Percentiles rank a stretch among this genome's conserved stretches.
Evolutionary conservation across 1,140 invertebrate species (phyloP).

Genomic region (Panagrolaimus sp.): DNA sequence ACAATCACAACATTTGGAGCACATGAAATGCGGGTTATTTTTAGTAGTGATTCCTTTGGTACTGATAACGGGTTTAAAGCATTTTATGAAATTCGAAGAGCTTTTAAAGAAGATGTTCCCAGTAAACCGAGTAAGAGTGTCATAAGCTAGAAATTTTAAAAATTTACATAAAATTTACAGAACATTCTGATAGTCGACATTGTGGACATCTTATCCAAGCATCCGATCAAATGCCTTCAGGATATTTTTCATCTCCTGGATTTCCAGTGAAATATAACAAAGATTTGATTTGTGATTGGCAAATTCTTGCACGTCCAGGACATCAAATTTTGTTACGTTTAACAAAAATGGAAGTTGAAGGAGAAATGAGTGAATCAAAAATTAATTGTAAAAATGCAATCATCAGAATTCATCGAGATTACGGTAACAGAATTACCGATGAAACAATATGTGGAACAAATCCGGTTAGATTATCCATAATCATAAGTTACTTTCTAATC

Average conservation of each 20-base stretch:
- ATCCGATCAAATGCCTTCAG: conserved; percentile 32
- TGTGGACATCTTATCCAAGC: conserved; percentile 49
- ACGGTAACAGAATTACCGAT: conserved; percentile 37
- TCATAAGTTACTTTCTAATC: too few relatives aligned
- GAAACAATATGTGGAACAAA: conserved; percentile 41
- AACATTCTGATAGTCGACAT: conserved; percentile 40
- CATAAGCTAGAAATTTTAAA: background rate
- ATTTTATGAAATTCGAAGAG: conserved; percentile 53
- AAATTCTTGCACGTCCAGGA: conserved; percentile 47
- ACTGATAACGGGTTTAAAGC: conserved; percentile 59
- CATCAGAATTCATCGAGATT: conserved; percentile 44
- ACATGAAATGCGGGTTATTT: conserved; percentile 56
- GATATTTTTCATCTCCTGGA: conserved; percentile 41
- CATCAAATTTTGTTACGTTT: conserved; percentile 46
- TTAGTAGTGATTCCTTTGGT: conserved; percentile 50
- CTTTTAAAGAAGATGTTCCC: conserved; percentile 50
- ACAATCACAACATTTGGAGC: conserved; percentile 52
- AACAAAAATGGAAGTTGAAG: conserved; percentile 47
- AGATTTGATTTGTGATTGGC: conserved; percentile 54
- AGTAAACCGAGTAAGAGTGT: conserved; percentile 17
- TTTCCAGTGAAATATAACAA: conserved; percentile 56
- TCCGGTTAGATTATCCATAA: background rate
- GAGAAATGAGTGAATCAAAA: conserved; percentile 50
- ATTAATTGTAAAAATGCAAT: conserved; percentile 54
- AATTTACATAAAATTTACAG: conserved; percentile 22